Base-by-base conservation (phyloP, 2,888 invertebrate genomes). In the Arrhopalites spinosus region DNA sequence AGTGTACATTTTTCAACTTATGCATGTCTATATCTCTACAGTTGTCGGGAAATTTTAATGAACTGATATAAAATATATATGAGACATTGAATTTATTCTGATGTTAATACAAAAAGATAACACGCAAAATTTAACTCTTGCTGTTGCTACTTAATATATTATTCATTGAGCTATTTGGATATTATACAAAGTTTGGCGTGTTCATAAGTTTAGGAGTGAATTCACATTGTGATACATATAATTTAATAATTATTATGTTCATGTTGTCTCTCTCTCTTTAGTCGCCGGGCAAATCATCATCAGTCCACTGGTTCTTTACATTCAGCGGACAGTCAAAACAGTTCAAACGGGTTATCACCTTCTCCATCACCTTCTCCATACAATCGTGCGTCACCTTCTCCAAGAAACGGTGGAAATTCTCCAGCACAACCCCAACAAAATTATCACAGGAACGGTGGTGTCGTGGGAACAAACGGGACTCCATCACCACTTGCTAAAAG, bases 291-390 rank as follows among this genome's bases (percentile, higher is more conserved):
- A 29, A 90, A 92, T 15, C 92, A 93, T 85, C 93, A 93, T 86
- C 93, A 93, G 85, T 93, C 93, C 0, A 92, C 92, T 67, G 92
- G 92, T 23, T 92, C 92, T 1, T 87, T 93, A 68, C 93, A 93
- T 86, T 93, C 93, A 69, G 84, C 83, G 20, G 93, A 93, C 86
- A 91, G 92, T 76, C 93, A 92, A 8, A 36, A 36, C 11, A 93
- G 93, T 83, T 93, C 93, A 8, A 93, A 91, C 83, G 92, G 93
- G 70, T 90, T 92, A 75, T 93, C 93, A n/a, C 93, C 93, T 11
- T 91, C 93, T 79, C 93, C 93, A 76, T 86, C 87, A 17, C 86
- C 87, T 85, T 88, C 77, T 85, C 89, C 56, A 84, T 79, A 81
- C 74, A 80, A 81, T 74, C 80, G 81, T 83, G 84, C 85, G 76